phyloP scores from a whole-genome alignment of 2,113 vertebrate genomes.

The Rhinogobius similis region DNA sequence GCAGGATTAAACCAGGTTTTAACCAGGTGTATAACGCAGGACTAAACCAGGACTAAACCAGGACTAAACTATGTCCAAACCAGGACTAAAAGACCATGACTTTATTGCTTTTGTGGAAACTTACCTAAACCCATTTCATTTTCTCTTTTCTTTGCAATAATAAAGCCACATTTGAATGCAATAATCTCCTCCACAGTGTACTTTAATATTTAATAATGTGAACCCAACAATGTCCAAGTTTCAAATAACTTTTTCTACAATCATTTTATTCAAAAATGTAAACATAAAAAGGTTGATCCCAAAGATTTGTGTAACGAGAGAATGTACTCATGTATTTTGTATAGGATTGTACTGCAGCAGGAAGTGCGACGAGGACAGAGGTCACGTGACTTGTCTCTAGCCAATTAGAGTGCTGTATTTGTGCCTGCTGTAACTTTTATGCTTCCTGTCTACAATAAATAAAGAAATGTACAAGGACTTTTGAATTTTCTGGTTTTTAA shows the following conservation, averaged over 20 bases:
- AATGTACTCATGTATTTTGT: conserved; percentile 44
- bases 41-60: background rate
- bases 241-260: conserved; percentile 57
- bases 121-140: conserved; percentile 32
- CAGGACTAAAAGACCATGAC: background rate
- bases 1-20: background rate
- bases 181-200: conserved; percentile 58
- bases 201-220: conserved; percentile 50
- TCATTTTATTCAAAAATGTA: conserved; percentile 34
- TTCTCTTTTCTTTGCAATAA: conserved; percentile 56
- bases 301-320: conserved; percentile 52
- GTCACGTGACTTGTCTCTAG: conserved; percentile 50
- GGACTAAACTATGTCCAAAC: background rate
- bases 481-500: background rate
- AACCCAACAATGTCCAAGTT: conserved; percentile 27
- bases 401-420: conserved; percentile 68
- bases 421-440: conserved; percentile 72
- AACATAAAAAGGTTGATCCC: conserved; percentile 33
- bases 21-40: too few species aligned
- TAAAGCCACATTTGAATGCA: conserved; percentile 67
- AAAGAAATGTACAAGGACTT: conserved; percentile 33
- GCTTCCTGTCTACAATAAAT: conserved; percentile 73
- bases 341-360: conserved; percentile 45
- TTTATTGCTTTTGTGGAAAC: background rate
- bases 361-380: conserved; percentile 24